Evolutionary conservation across 1,140 invertebrate genomes (phyloP).

Genomic region (Cydia amplana): DNA sequence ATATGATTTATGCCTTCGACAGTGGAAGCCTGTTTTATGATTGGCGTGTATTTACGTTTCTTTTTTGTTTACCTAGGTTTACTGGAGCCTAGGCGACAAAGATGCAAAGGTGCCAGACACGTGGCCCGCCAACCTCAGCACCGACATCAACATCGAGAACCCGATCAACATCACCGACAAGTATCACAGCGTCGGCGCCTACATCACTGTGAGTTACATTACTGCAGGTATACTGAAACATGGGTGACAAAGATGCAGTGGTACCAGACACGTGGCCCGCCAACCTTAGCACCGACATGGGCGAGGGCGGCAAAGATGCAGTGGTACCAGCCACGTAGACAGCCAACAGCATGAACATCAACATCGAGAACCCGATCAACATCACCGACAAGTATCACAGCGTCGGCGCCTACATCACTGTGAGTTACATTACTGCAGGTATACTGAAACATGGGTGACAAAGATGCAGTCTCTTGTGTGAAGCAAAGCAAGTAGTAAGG

Average conservation of each 20-base stretch:
- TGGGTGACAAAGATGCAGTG: conserved; percentile 84
- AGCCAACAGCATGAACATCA: conserved; percentile 84
- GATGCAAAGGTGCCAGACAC: conserved; percentile 84
- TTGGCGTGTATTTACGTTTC: neutral
- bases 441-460: neutral
- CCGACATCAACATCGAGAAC: conserved; percentile 86
- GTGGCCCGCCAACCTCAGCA: conserved; percentile 88
- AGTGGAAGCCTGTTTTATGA: no score
- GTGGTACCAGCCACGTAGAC: conserved; percentile 90
- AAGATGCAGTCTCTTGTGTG: neutral
- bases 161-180: conserved; percentile 87
- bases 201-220: conserved; percentile 84
- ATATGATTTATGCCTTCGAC: no score
- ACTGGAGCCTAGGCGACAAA: conserved; percentile 90
- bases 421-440: conserved; percentile 72
- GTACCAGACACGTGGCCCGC: conserved; percentile 90
- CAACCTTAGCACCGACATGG: conserved; percentile 83
- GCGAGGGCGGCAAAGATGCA: conserved; percentile 83
- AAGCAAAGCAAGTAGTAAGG: no score
- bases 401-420: conserved; percentile 87
- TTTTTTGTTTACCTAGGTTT: conserved; percentile 82
- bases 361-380: conserved; percentile 86
- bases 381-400: conserved; percentile 82
- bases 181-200: conserved; percentile 83
- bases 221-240: conserved; percentile 91